phyloP scores from a whole-genome alignment of 2,888 invertebrate genomes.

The Eledona agricola region DNA sequence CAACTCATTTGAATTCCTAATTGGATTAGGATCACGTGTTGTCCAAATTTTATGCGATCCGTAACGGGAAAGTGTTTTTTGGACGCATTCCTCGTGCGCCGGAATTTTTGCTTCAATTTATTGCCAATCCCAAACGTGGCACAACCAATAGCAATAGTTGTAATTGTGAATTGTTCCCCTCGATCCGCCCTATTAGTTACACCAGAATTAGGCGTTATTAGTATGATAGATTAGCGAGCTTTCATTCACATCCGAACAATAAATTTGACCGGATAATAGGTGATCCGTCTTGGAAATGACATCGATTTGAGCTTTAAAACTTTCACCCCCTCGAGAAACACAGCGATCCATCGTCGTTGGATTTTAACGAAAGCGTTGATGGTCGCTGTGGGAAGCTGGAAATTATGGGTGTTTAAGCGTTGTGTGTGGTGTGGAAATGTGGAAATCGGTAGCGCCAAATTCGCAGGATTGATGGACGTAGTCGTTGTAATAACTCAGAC shows the following conservation, averaged over 20 bases:
- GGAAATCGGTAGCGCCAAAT: too few species aligned
- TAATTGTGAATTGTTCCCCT: too few species aligned
- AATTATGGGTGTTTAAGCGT: slow-evolving; percentile 4
- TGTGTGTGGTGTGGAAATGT: neutral
- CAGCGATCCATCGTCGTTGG: slow-evolving; percentile 27
- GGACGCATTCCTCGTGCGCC: slow-evolving; percentile 1
- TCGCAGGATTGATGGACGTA: slow-evolving; percentile 20
- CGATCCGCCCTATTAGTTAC: slow-evolving; percentile 37
- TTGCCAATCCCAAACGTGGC: too few species aligned
- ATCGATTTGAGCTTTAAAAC: slow-evolving; percentile 49
- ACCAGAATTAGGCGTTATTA: slow-evolving; percentile 53
- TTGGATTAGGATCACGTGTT: slow-evolving; percentile 18
- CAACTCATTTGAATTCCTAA: slow-evolving; percentile 17
- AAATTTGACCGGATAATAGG: slow-evolving; percentile 53
- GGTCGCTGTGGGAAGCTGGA: slow-evolving; percentile 11
- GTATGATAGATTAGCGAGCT: slow-evolving; percentile 56
- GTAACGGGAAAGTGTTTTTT: neutral
- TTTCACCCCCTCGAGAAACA: slow-evolving; percentile 34
- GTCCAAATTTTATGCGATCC: slow-evolving; percentile 25
- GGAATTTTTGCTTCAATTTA: too few species aligned
- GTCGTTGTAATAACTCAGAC: slow-evolving; percentile 30
- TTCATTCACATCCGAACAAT: slow-evolving; percentile 51
- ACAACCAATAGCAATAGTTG: too few species aligned
- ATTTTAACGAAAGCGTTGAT: slow-evolving; percentile 10
- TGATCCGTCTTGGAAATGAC: slow-evolving; percentile 59